A percentile compares a stretch with the other conserved stretches of the same genome.
Evolutionary conservation across 2,797 vertebrate species (phyloP).

Genomic region (Mormyrus proboscirostris): DNA sequence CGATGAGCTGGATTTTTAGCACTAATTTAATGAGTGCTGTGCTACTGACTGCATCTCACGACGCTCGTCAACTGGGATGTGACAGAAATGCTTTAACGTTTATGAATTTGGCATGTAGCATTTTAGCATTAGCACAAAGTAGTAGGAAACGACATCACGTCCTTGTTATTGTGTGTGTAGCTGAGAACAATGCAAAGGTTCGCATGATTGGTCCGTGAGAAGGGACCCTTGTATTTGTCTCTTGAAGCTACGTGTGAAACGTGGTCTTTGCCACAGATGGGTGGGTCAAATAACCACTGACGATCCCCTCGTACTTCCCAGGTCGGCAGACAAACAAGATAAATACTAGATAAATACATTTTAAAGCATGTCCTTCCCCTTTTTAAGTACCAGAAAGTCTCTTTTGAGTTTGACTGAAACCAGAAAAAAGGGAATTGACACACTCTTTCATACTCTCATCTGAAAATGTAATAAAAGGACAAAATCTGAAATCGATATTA

Average conservation of each 20-base stretch:
- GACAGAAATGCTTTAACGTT: neutral
- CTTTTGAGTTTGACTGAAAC: neutral
- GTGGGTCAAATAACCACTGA: neutral
- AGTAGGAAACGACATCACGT: neutral
- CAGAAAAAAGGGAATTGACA: neutral
- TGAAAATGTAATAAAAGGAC: conserved; percentile 4
- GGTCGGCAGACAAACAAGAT: neutral
- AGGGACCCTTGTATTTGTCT: neutral
- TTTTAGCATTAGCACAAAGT: neutral
- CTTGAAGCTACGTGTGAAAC: neutral
- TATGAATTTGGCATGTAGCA: neutral
- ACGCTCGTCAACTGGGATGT: neutral
- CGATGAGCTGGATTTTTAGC: neutral
- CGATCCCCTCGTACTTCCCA: neutral
- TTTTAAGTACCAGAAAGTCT: neutral
- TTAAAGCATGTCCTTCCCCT: neutral
- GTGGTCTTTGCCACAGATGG: neutral
- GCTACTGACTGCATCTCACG: neutral
- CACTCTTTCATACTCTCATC: neutral
- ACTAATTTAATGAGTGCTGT: neutral
- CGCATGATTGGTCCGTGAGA: neutral
- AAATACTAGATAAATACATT: neutral
- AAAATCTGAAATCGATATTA: conserved; percentile 1
- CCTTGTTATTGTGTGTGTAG: neutral
- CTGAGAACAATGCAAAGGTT: neutral